Base-by-base conservation (phyloP, 2,888 invertebrate genomes). In the Habroteleia sp. region DNA sequence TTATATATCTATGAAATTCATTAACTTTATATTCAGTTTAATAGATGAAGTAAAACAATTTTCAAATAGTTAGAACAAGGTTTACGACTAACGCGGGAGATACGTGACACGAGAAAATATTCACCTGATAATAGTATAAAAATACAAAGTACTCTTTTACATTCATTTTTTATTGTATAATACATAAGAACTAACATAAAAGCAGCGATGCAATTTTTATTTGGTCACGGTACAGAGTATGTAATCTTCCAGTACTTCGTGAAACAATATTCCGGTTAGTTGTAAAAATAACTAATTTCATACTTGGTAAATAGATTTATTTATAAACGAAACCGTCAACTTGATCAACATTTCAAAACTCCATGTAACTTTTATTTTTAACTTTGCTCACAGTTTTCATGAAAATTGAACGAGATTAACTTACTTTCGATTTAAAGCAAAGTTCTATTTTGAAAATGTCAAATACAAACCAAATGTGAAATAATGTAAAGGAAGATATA, bases 71-170 rank as follows among this genome's bases (percentile, higher is more conserved):
- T n/a, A n/a, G n/a, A n/a, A 25, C 8, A 37, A 27, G 46, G 27
- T 56, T 66, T 56, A 66, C 48, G 48, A 66, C 39, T 48, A 16
- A 23, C 25, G 11, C 8, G 41, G 56, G 13, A 48, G 41, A 8
- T 54, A 66, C 54, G 66, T 56, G 66, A 68, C 56, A 56, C 23
- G 56, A 39, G 33, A 58, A 68, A 68, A 56, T 56, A 54, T 54
- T 65, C 54, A 65, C 52, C 44, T 44, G 65, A 65, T 54, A 65
- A 65, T 65, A 54, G 25, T 54, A 37, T 54, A 54, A 54, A 65
- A 65, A 65, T 54, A 65, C 65, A 33, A 42, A 54, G 27, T 65
- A 35, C 50, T 41, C 35, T 16, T 25, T 39, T 48, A 33, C 44
- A 25, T 68, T 56, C 39, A 68, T 41, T 56, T 56, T 68, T 68